Percentiles rank a stretch among this genome's conserved stretches.
Evolutionary conservation across 2,797 vertebrate genomes (phyloP).

Genomic region (Eulemur albifrons): DNA sequence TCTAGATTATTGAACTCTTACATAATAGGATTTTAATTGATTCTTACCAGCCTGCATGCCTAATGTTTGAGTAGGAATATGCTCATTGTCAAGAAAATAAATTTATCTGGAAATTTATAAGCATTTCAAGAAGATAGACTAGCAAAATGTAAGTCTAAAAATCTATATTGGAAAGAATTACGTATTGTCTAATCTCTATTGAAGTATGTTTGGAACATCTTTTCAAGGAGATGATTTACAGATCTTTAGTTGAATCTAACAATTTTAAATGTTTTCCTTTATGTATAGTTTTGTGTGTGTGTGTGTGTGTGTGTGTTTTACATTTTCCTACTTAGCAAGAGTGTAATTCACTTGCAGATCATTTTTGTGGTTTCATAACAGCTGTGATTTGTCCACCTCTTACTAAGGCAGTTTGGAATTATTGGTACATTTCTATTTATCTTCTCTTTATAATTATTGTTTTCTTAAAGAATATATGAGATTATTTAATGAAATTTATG

Average conservation of each 20-base stretch:
- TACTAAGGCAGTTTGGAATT: neutral
- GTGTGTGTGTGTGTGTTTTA: neutral
- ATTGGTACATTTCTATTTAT: neutral
- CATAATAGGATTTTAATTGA: slow-evolving; percentile 80
- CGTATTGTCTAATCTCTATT: neutral
- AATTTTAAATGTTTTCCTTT: neutral
- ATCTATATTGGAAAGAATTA: neutral
- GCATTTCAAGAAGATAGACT: slow-evolving; percentile 55
- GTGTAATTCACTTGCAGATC: neutral
- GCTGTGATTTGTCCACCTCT: neutral
- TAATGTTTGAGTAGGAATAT: slow-evolving; percentile 61
- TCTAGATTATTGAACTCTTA: slow-evolving; percentile 77
- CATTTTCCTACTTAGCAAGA: neutral
- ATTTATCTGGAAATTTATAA: slow-evolving; percentile 57
- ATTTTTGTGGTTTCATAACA: neutral
- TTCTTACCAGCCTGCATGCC: slow-evolving; percentile 41
- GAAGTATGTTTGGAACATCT: neutral
- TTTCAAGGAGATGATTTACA: neutral
- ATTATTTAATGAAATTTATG: neutral
- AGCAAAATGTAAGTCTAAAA: neutral
- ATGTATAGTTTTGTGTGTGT: neutral
- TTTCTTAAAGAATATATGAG: neutral
- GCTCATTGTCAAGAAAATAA: slow-evolving; percentile 56
- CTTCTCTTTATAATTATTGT: neutral
- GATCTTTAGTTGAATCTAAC: neutral